These are phyloP conservation scores for Cryptotermes secundus DNA, from an alignment of 1,140 invertebrate species.

Conservation along the genomic window DNA sequence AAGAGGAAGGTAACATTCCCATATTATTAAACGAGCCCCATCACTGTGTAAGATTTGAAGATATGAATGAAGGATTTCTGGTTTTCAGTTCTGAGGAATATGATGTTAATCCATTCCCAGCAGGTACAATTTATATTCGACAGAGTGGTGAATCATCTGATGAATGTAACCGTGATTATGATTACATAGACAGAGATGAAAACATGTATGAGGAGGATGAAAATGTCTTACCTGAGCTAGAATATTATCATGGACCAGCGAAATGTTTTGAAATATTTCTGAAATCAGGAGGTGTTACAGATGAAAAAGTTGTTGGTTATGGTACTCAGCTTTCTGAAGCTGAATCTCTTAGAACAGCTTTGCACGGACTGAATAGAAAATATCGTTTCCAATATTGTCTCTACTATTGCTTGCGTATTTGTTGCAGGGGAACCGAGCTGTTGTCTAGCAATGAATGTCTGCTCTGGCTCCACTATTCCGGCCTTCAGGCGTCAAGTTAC, in stretches of 20 bases:
- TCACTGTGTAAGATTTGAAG: not conserved
- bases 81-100: not conserved
- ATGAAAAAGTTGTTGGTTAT: not conserved
- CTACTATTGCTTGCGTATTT: too few relatives aligned
- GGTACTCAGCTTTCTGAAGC: conserved; percentile 23
- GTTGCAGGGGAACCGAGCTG: too few relatives aligned
- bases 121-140: not conserved
- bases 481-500: too few relatives aligned
- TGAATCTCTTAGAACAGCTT: too few relatives aligned
- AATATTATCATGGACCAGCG: not conserved
- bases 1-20: not conserved
- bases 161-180: not conserved
- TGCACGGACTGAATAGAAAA: too few relatives aligned
- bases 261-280: conserved; percentile 2
- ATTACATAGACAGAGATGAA: conserved; percentile 24
- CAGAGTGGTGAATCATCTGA: not conserved
- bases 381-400: too few relatives aligned
- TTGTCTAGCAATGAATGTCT: too few relatives aligned
- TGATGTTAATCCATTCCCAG: too few relatives aligned
- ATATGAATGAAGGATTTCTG: not conserved
- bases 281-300: not conserved
- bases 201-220: not conserved
- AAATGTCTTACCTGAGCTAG: not conserved
- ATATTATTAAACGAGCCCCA: not conserved
- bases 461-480: too few relatives aligned